Percentiles rank a stretch among this genome's conserved stretches.
These are phyloP conservation scores for Aporophyla lueneburgensis DNA, from an alignment of 2,888 invertebrate genomes.

Conservation along the genomic window DNA sequence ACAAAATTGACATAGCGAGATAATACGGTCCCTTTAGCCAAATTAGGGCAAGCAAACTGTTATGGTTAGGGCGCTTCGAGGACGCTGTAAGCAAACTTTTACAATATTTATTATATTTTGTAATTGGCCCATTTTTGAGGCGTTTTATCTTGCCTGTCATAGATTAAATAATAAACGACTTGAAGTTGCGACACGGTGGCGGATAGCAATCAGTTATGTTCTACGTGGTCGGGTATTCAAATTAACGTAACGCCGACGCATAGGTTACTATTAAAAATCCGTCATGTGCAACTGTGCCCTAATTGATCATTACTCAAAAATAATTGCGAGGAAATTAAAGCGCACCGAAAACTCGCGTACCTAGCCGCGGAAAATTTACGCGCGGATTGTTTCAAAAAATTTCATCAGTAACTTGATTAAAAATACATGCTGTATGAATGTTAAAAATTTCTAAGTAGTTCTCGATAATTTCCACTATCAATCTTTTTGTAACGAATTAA, in stretches of 20 bases:
- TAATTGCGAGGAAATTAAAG: slow-evolving; percentile 56
- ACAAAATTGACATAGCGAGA: slow-evolving; percentile 83
- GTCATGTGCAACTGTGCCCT: slow-evolving; percentile 56
- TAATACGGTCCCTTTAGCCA: slow-evolving; percentile 83
- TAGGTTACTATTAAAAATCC: slow-evolving; percentile 60
- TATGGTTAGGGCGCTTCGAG: slow-evolving; percentile 83
- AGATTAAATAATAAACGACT: slow-evolving; percentile 79
- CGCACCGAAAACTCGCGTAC: slow-evolving; percentile 25
- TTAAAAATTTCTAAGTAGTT: neutral
- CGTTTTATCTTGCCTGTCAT: slow-evolving; percentile 78
- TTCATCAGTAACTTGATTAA: slow-evolving; percentile 3
- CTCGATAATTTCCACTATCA: neutral
- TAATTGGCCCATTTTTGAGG: slow-evolving; percentile 84
- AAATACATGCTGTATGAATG: neutral
- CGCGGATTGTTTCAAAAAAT: slow-evolving; percentile 1
- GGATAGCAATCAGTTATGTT: slow-evolving; percentile 70
- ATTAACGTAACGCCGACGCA: slow-evolving; percentile 71
- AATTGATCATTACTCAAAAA: slow-evolving; percentile 60
- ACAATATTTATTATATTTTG: slow-evolving; percentile 90
- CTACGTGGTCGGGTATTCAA: slow-evolving; percentile 72
- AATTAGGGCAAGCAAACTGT: slow-evolving; percentile 87
- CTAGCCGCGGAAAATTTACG: slow-evolving; percentile 33
- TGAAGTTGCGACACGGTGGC: slow-evolving; percentile 74
- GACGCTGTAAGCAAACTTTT: slow-evolving; percentile 77
- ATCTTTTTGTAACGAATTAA: neutral